These are phyloP conservation scores for Ictidomys tridecemlineatus DNA, from an alignment of 2,113 vertebrate genomes.

Conservation along the genomic window DNA sequence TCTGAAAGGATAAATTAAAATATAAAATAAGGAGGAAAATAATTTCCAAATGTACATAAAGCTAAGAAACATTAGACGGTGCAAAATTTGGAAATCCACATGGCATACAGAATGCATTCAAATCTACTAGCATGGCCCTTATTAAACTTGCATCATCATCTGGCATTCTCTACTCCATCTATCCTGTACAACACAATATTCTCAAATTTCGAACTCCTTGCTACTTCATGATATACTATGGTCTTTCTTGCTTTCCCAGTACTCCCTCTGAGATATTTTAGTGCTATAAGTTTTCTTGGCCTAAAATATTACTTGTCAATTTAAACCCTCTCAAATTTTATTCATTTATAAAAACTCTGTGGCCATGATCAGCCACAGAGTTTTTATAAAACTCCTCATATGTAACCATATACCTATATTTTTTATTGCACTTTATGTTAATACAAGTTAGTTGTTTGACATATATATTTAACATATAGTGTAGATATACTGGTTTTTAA, in stretches of 20 bases:
- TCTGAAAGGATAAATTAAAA: background rate
- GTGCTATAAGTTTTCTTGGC: background rate
- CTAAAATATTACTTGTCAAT: background rate
- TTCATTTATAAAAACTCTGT: background rate
- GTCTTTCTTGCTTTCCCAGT: background rate
- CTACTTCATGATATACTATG: background rate
- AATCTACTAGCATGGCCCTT: background rate
- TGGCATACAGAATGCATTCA: background rate
- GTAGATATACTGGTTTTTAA: background rate
- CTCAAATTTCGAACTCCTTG: background rate
- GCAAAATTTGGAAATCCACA: background rate
- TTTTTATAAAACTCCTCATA: too few relatives aligned
- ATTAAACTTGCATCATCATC: background rate
- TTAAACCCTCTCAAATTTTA: background rate
- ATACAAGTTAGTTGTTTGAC: background rate
- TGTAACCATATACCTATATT: background rate
- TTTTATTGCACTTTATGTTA: background rate
- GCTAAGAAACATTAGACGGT: background rate
- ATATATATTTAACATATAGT: background rate
- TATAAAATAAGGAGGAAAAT: background rate
- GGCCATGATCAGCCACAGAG: background rate
- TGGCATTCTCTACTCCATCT: background rate
- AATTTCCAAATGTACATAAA: background rate
- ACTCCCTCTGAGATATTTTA: background rate
- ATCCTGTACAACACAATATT: accelerated